A percentile compares a stretch with the other conserved stretches of the same genome.
phyloP scores from a whole-genome alignment of 1,140 invertebrate genomes.

The Trichomalopsis sarcophagae region DNA sequence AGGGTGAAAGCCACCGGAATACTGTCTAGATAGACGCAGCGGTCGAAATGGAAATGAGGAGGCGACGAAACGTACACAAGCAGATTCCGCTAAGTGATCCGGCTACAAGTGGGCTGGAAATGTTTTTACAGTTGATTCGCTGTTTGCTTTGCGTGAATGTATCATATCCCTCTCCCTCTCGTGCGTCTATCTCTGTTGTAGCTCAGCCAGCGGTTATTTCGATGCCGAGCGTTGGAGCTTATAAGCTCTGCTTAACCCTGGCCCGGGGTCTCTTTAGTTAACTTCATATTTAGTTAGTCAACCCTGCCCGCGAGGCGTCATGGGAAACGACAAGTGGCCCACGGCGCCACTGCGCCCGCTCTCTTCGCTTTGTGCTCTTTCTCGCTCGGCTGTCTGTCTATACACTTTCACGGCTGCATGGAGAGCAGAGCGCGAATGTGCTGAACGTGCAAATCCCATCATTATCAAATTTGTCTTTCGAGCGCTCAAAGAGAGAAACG shows the following conservation, averaged over 20 bases:
- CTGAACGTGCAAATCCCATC: constrained; percentile 53
- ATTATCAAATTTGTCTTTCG: constrained; percentile 54
- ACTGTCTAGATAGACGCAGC: neutral
- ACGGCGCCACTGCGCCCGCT: constrained; percentile 49
- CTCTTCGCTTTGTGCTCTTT: constrained; percentile 34
- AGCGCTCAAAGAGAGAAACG: constrained; percentile 51
- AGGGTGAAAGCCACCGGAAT: constrained; percentile 52
- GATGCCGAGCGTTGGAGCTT: constrained; percentile 56
- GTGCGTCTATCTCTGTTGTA: neutral
- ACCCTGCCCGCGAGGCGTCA: constrained; percentile 71
- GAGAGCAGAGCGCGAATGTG: constrained; percentile 35
- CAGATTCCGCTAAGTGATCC: constrained; percentile 62
- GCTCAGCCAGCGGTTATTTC: constrained; percentile 39
- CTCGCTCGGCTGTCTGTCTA: neutral
- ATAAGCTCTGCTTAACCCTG: constrained; percentile 72
- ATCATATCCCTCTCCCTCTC: constrained; percentile 48
- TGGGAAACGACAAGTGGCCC: constrained; percentile 73
- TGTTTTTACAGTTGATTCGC: constrained; percentile 73
- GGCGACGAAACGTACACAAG: constrained; percentile 44
- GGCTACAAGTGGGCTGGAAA: constrained; percentile 57
- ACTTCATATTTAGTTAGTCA: constrained; percentile 75
- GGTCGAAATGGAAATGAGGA: neutral
- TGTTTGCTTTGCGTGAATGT: constrained; percentile 64
- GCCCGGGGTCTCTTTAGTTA: constrained; percentile 68
- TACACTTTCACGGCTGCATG: neutral